Conservation (phyloP, 2,113 vertebrate genomes). For the Salvelinus sp. region DNA sequence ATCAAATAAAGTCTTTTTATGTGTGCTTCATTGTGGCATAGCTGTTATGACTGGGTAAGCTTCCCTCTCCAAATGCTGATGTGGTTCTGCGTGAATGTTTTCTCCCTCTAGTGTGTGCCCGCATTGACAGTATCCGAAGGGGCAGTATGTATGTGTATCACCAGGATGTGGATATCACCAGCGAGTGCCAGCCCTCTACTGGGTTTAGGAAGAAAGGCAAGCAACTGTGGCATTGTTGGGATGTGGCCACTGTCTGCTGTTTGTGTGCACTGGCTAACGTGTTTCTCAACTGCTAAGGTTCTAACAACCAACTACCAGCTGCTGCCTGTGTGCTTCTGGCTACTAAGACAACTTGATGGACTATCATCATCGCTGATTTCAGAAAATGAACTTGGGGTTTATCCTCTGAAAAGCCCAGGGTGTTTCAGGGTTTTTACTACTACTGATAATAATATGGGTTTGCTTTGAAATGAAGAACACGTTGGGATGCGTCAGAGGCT, state of each 20-base stretch:
- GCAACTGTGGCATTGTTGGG: conserved; percentile 54
- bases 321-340: neutral
- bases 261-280: neutral
- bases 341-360: neutral
- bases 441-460: neutral
- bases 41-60: neutral
- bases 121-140: conserved; percentile 63
- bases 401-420: neutral
- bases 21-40: neutral
- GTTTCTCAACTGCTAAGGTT: neutral
- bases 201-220: conserved; percentile 79
- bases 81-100: conserved; percentile 51
- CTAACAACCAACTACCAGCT: neutral
- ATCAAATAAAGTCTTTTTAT: neutral
- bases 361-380: neutral
- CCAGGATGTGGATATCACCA: conserved; percentile 83
- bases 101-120: conserved; percentile 73
- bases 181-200: conserved; percentile 68
- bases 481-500: neutral
- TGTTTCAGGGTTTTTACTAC: neutral
- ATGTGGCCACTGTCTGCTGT: conserved; percentile 32
- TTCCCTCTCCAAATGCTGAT: neutral
- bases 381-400: neutral
- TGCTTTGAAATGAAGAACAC: neutral
- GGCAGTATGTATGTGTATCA: conserved; percentile 81